Evolutionary conservation across 2,113 vertebrate genomes (phyloP).

Genomic region (Mionectes macconnelli): DNA sequence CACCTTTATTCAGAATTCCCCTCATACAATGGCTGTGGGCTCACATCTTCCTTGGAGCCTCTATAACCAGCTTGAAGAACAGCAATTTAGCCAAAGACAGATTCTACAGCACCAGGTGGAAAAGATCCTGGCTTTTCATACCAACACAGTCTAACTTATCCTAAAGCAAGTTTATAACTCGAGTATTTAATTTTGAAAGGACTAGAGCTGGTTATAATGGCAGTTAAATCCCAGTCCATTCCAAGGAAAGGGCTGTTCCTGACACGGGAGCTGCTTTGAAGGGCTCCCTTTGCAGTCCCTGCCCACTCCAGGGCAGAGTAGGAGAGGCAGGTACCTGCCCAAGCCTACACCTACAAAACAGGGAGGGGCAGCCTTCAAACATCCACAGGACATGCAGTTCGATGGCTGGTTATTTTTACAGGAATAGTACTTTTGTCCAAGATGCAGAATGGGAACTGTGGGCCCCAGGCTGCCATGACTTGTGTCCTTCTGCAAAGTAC

Average conservation of each 20-base stretch:
- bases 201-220: not conserved
- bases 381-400: not conserved
- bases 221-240: too few relatives aligned
- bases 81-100: not conserved
- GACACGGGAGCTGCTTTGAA: not conserved
- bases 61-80: not conserved
- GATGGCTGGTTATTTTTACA: not conserved
- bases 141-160: not conserved
- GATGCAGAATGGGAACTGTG: not conserved
- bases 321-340: not conserved
- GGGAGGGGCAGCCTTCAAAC: not conserved
- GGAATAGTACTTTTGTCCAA: not conserved
- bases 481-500: not conserved
- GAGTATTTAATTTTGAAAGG: not conserved
- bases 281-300: not conserved
- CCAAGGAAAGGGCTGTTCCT: not conserved
- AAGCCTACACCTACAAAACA: rapidly evolving
- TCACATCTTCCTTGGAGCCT: not conserved
- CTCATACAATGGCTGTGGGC: not conserved
- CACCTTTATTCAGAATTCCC: not conserved
- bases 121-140: not conserved
- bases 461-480: not conserved
- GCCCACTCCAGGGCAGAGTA: rapidly evolving
- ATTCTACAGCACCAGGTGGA: not conserved
- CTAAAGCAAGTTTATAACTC: not conserved